These are phyloP conservation scores for Malthinus flaveolus DNA, from an alignment of 2,888 invertebrate species.

Conservation along the genomic window DNA sequence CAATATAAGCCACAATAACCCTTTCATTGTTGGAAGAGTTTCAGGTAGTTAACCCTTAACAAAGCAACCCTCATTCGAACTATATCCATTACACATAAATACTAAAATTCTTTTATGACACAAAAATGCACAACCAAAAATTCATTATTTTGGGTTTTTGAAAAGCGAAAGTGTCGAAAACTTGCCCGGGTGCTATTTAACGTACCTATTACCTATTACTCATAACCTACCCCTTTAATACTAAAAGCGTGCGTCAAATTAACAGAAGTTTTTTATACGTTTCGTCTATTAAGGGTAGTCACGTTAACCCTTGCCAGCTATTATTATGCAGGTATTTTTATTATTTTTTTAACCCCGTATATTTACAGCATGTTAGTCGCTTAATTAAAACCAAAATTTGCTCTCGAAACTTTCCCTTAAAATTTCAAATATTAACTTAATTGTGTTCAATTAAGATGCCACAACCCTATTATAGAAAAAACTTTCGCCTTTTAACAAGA, in stretches of 20 bases:
- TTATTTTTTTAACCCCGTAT: background rate
- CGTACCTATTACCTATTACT: conserved; percentile 22
- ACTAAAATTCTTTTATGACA: conserved; percentile 19
- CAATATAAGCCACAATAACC: conserved; percentile 25
- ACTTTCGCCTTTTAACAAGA: conserved; percentile 31
- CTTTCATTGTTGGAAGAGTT: conserved; percentile 26
- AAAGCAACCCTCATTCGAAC: conserved; percentile 21
- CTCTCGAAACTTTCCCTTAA: too few relatives aligned
- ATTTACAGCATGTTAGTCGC: background rate
- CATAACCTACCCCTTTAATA: conserved; percentile 27
- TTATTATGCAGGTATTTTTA: background rate
- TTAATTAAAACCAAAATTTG: conserved; percentile 1
- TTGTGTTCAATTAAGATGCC: conserved; percentile 37
- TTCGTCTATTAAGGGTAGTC: conserved; percentile 6
- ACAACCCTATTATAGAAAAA: conserved; percentile 14
- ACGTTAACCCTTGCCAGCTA: conserved; percentile 1
- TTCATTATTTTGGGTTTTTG: conserved; percentile 1
- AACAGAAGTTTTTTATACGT: conserved; percentile 18
- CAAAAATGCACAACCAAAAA: background rate
- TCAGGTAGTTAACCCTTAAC: conserved; percentile 32
- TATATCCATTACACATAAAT: conserved; percentile 24
- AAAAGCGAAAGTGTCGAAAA: conserved; percentile 7
- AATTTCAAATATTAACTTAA: background rate
- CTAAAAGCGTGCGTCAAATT: conserved; percentile 21
- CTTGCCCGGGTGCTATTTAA: conserved; percentile 13